Evolutionary conservation across 2,113 vertebrate genomes (phyloP).

Genomic region (Entomyzon cyanotis): DNA sequence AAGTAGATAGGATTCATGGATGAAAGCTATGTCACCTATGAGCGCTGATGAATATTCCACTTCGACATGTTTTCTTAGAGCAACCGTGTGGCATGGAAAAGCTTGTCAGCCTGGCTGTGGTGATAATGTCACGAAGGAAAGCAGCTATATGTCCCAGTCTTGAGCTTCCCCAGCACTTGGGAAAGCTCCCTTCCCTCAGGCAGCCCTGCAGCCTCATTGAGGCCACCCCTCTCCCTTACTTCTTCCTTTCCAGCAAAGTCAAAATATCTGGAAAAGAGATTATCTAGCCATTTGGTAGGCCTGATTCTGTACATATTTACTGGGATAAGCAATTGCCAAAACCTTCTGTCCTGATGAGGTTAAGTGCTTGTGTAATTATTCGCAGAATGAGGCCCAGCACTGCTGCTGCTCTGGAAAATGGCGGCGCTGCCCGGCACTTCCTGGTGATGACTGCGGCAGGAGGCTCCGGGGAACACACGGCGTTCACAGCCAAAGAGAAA

Average conservation of each 20-base stretch:
- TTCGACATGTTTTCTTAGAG: not conserved
- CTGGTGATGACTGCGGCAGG: not conserved
- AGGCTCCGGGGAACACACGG: not conserved
- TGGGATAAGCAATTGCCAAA: not conserved
- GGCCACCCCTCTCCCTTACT: not conserved
- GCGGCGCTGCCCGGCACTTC: fast-evolving
- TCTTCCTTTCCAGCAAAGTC: not conserved
- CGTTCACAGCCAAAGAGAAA: not conserved
- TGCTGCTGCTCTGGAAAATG: not conserved
- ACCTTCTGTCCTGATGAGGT: fast-evolving
- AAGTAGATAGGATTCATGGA: not conserved
- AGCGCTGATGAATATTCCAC: not conserved
- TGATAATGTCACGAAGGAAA: not conserved
- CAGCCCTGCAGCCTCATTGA: not conserved
- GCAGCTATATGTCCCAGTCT: not conserved
- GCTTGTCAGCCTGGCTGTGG: not conserved
- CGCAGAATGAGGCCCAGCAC: fast-evolving
- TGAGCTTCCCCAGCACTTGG: not conserved
- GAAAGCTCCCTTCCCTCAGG: not conserved
- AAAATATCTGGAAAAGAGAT: not conserved
- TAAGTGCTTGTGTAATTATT: fast-evolving
- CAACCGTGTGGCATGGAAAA: fast-evolving
- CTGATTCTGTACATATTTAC: not conserved
- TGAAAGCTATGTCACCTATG: not conserved
- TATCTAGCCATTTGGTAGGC: not conserved